Evolutionary conservation across 2,113 vertebrate species (phyloP).

Genomic region (Dendrocopos noguchii): DNA sequence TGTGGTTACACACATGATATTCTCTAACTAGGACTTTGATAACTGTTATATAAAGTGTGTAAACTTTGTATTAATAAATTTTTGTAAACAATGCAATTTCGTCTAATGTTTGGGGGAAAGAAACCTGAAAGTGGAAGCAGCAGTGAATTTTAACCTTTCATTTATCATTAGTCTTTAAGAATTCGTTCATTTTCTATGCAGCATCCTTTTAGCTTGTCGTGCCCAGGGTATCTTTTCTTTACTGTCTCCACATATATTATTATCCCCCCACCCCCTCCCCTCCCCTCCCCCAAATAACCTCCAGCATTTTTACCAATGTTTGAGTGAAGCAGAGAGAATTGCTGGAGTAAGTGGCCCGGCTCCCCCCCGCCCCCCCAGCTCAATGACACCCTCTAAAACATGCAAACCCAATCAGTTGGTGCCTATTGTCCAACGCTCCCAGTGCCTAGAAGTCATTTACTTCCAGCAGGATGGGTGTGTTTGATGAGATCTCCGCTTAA

Average conservation of each 20-base stretch:
- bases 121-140: conserved; percentile 50
- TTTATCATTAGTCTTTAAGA: background rate
- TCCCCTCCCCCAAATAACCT: background rate
- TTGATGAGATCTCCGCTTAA: conserved; percentile 35
- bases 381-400: background rate
- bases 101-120: conserved; percentile 92
- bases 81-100: conserved; percentile 97
- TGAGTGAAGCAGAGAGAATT: conserved; percentile 20
- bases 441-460: background rate
- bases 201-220: conserved; percentile 20
- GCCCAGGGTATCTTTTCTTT: conserved; percentile 7
- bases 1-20: conserved; percentile 88
- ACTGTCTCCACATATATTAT: conserved; percentile 14
- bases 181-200: conserved; percentile 52
- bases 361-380: background rate
- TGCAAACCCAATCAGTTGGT: background rate
- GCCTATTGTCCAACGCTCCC: background rate
- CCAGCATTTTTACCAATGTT: conserved; percentile 29
- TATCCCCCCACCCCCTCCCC: background rate
- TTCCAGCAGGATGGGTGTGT: background rate
- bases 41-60: conserved; percentile 95
- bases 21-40: conserved; percentile 89
- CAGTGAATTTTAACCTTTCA: background rate
- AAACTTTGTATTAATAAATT: conserved; percentile 99
- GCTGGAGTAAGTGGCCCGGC: background rate